These are phyloP conservation scores for Ameiurus melas DNA, from an alignment of 2,113 vertebrate genomes.

Conservation along the genomic window DNA sequence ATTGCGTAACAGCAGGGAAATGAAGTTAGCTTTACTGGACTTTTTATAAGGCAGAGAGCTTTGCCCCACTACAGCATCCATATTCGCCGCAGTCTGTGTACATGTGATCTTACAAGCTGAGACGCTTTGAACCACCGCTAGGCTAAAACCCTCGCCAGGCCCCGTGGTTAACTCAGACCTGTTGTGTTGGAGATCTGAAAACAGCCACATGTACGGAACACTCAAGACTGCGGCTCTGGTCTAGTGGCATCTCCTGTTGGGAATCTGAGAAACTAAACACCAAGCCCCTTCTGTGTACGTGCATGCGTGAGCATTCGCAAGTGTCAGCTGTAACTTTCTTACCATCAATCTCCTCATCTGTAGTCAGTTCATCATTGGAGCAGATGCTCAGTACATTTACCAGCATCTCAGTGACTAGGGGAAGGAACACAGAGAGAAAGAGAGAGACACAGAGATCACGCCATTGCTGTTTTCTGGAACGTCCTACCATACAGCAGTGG, in stretches of 20 bases:
- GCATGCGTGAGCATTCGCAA: neutral
- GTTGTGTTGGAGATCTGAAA: slow-evolving; percentile 16
- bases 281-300: neutral
- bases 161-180: too few relatives aligned
- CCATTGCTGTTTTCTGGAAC: neutral
- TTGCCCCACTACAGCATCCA: neutral
- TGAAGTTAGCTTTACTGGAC: neutral
- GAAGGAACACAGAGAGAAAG: slow-evolving; percentile 24
- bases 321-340: slow-evolving; percentile 60
- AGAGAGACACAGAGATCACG: neutral
- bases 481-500: neutral
- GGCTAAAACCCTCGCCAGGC: neutral
- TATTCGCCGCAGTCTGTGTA: neutral
- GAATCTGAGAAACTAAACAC: neutral
- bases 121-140: neutral
- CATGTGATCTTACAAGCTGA: neutral
- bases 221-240: neutral
- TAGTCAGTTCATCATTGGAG: slow-evolving; percentile 94
- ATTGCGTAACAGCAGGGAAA: neutral
- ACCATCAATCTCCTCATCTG: slow-evolving; percentile 97
- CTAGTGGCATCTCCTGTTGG: neutral
- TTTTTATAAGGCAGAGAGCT: neutral
- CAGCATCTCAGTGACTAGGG: slow-evolving; percentile 94
- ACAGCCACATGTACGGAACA: neutral
- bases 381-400: slow-evolving; percentile 98